Conservation (phyloP, 2,888 invertebrate species). For the Rhaphigaster nebulosa region DNA sequence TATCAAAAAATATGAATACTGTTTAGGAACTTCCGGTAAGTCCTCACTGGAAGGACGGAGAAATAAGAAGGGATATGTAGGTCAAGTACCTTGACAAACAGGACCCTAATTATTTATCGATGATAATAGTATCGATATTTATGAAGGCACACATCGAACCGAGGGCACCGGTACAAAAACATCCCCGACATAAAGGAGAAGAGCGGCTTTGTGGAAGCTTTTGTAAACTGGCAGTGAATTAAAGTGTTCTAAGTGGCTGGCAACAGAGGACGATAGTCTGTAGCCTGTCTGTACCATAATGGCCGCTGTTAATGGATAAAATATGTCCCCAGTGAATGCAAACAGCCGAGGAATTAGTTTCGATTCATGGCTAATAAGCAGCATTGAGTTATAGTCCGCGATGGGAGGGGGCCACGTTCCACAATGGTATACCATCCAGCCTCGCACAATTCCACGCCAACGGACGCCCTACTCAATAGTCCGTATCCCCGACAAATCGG, state of each 20-base stretch:
- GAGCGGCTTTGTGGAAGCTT: conserved; percentile 26
- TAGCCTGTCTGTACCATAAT: conserved; percentile 11
- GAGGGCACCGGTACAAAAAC: conserved; percentile 20
- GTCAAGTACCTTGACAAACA: conserved; percentile 20
- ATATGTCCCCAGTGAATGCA: conserved; percentile 37
- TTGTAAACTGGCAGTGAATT: conserved; percentile 22
- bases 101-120: conserved; percentile 10
- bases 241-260: conserved; percentile 47
- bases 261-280: conserved; percentile 27
- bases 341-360: conserved; percentile 39
- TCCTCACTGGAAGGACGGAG: too few relatives aligned
- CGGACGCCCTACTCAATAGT: conserved; percentile 4
- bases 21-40: too few relatives aligned
- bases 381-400: conserved; percentile 4
- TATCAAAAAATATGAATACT: too few relatives aligned
- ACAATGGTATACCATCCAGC: not conserved
- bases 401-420: not conserved
- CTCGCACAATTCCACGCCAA: not conserved
- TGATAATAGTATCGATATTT: conserved; percentile 22
- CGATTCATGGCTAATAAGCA: conserved; percentile 45
- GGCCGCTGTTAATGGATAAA: conserved; percentile 39
- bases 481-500: conserved; percentile 43
- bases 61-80: not conserved
- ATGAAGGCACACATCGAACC: not conserved
- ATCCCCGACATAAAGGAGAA: not conserved